These are phyloP conservation scores for Manacus vitellinus DNA, from an alignment of 2,113 vertebrate species.

Conservation along the genomic window DNA sequence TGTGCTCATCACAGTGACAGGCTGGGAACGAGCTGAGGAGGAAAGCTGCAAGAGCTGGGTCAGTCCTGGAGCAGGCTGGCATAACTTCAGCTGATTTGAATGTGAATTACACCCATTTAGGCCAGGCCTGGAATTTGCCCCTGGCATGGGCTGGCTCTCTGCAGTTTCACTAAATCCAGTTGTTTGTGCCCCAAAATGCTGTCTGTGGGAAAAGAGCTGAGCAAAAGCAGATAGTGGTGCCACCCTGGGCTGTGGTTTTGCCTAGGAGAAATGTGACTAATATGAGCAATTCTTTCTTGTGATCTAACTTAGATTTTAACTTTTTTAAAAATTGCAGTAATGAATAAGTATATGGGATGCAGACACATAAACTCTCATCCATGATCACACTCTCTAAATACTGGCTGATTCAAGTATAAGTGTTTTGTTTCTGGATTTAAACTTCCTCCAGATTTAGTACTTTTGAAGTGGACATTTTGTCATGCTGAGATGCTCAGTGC, in stretches of 20 bases:
- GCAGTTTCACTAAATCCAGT: not conserved
- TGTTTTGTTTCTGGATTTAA: not conserved
- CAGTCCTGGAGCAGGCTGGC: not conserved
- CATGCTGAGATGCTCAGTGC: not conserved
- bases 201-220: not conserved
- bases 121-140: conserved; percentile 19
- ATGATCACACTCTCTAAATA: not conserved
- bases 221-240: not conserved
- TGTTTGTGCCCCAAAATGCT: not conserved
- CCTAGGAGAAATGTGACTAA: not conserved
- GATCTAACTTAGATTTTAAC: not conserved
- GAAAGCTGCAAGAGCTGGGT: not conserved
- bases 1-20: not conserved
- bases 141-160: not conserved
- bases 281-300: accelerated
- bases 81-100: conserved; percentile 37
- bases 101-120: conserved; percentile 13
- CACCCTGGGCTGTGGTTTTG: not conserved
- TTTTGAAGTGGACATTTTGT: not conserved
- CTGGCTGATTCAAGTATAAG: not conserved
- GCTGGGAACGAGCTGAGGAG: conserved; percentile 9
- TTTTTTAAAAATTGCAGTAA: not conserved
- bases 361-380: not conserved
- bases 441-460: not conserved
- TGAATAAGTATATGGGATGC: not conserved